Evolutionary conservation across 1,140 invertebrate species (phyloP).

Genomic region (Sinonovacula constricta): DNA sequence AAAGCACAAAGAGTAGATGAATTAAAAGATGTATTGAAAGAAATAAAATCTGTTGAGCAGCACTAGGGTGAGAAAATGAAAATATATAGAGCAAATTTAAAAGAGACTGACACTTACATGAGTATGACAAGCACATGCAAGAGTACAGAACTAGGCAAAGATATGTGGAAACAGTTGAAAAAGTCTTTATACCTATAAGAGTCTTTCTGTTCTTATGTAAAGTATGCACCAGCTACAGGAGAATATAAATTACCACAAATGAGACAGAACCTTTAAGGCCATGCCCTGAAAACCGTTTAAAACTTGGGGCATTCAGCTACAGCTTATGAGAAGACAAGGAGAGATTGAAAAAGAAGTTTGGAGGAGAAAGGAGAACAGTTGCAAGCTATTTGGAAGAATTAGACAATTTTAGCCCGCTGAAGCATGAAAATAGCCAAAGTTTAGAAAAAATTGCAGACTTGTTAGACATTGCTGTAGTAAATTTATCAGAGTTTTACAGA

Average conservation of each 20-base stretch:
- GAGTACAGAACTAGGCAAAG: too few species aligned
- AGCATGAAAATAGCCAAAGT: slow-evolving; percentile 7
- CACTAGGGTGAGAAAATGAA: too few species aligned
- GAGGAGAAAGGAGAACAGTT: slow-evolving; percentile 2
- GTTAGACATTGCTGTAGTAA: slow-evolving; percentile 9
- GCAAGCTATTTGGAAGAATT: slow-evolving; percentile 40
- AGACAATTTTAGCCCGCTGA: slow-evolving; percentile 26
- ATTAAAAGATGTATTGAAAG: too few species aligned
- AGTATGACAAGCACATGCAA: too few species aligned
- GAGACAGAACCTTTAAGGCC: slow-evolving; percentile 35
- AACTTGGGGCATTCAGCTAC: slow-evolving; percentile 33
- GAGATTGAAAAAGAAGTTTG: slow-evolving; percentile 10
- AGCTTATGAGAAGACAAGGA: slow-evolving; percentile 45
- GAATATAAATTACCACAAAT: slow-evolving; percentile 52
- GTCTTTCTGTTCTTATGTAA: too few species aligned
- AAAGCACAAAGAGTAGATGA: too few species aligned
- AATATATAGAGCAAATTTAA: too few species aligned
- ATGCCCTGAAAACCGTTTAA: slow-evolving; percentile 26
- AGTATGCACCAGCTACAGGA: slow-evolving; percentile 18
- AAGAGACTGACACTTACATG: too few species aligned
- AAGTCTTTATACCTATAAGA: too few species aligned
- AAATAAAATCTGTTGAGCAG: too few species aligned
- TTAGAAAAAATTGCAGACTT: slow-evolving; percentile 21
- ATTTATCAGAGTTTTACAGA: too few species aligned
- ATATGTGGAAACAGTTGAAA: too few species aligned